Evolutionary conservation across 2,888 invertebrate genomes (phyloP).

Genomic region (Acanthosepion esculentum): DNA sequence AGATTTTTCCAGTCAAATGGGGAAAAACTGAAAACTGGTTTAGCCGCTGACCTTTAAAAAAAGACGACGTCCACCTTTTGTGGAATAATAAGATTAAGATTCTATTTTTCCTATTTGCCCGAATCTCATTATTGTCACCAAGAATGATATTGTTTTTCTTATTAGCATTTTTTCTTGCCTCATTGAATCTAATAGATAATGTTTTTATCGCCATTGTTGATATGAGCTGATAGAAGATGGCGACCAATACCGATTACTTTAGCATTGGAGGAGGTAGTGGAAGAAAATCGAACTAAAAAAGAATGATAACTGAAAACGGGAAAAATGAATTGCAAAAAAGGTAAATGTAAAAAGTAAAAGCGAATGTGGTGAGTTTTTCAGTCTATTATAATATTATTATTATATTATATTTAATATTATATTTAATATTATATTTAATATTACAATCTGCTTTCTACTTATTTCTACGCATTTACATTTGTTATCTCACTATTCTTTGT

Average conservation of each 20-base stretch:
- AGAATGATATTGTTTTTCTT: background rate
- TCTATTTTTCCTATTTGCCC: background rate
- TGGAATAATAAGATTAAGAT: background rate
- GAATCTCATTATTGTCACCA: background rate
- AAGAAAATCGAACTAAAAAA: background rate
- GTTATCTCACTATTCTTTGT: background rate
- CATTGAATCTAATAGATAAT: background rate
- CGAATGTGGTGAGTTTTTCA: no score
- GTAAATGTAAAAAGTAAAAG: background rate
- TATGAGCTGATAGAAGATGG: background rate
- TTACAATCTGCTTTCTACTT: background rate
- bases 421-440: no score
- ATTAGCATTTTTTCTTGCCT: background rate
- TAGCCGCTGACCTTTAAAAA: background rate
- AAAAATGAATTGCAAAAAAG: background rate
- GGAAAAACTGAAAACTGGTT: no score
- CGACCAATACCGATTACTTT: background rate
- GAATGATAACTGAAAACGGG: background rate
- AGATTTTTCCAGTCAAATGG: no score
- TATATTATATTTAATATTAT: no score
- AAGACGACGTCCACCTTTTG: background rate
- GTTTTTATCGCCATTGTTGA: background rate
- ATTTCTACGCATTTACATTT: background rate
- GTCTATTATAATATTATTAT: no score
- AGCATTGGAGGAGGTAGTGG: background rate